Conservation (phyloP, 2,797 vertebrate genomes). For the Pipistrellus pipistrellus region DNA sequence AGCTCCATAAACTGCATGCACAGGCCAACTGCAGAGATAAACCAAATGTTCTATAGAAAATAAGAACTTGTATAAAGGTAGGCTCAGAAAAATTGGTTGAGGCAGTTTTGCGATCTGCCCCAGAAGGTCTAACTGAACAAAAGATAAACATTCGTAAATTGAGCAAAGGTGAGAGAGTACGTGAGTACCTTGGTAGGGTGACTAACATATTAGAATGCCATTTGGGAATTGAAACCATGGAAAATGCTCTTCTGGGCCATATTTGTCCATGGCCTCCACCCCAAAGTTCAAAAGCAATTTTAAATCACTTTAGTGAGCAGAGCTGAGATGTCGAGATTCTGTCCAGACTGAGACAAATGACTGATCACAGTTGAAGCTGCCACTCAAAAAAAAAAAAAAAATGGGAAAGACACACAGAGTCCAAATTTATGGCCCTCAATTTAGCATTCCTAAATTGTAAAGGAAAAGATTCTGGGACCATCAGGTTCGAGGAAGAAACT, state of each 20-base stretch:
- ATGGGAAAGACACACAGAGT: neutral
- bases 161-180: slow-evolving; percentile 3
- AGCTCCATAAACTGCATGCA: neutral
- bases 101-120: neutral
- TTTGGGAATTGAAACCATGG: neutral
- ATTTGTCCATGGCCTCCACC: neutral
- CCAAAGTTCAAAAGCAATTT: slow-evolving; percentile 57
- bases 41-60: neutral
- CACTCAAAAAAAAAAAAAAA: neutral
- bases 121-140: neutral
- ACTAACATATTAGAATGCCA: neutral
- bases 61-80: neutral
- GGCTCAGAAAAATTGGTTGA: neutral
- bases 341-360: neutral
- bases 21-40: neutral
- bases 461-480: neutral
- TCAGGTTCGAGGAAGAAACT: neutral
- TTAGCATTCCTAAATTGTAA: neutral
- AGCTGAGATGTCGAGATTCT: neutral
- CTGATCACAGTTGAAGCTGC: neutral
- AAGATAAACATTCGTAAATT: slow-evolving; percentile 12
- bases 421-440: neutral
- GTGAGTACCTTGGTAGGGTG: neutral
- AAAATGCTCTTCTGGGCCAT: neutral
- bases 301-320: neutral